A percentile compares a stretch with the other conserved stretches of the same genome.
phyloP scores from a whole-genome alignment of 35 echinoderm and acorn worm species.

The Lytechinus pictus region DNA sequence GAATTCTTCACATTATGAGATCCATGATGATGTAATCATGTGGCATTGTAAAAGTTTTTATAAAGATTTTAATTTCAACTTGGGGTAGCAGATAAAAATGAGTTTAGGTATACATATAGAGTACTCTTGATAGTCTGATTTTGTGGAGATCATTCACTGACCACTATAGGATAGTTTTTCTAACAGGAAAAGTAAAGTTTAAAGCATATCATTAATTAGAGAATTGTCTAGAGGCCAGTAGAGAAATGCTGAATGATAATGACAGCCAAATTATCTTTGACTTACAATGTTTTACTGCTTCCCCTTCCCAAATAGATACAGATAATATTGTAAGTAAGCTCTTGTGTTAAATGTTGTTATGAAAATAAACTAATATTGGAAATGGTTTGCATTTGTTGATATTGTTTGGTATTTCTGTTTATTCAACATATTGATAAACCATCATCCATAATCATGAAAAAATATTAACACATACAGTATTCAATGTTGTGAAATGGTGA shows the following conservation, averaged over 20 bases:
- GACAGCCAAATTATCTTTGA: background rate
- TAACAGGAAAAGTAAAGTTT: too few species aligned
- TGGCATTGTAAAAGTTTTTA: too few species aligned
- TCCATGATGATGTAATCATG: too few species aligned
- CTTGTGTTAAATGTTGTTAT: background rate
- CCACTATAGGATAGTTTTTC: too few species aligned
- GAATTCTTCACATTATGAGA: too few species aligned
- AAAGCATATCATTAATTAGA: too few species aligned
- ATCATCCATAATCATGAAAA: background rate
- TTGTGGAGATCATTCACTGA: too few species aligned
- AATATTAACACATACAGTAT: conserved; percentile 12
- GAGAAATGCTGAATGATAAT: background rate
- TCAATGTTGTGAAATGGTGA: background rate
- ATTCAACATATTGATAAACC: background rate
- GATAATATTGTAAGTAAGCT: background rate
- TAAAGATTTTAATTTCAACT: too few species aligned
- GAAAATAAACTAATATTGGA: background rate
- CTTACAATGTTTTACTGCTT: background rate
- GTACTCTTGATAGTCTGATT: too few species aligned
- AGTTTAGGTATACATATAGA: too few species aligned
- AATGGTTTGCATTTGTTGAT: background rate
- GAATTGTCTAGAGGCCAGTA: background rate
- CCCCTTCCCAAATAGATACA: background rate
- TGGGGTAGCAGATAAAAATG: too few species aligned
- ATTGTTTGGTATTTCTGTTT: background rate